These are phyloP conservation scores for Protonemura montana DNA, from an alignment of 2,888 invertebrate genomes.

Conservation along the genomic window DNA sequence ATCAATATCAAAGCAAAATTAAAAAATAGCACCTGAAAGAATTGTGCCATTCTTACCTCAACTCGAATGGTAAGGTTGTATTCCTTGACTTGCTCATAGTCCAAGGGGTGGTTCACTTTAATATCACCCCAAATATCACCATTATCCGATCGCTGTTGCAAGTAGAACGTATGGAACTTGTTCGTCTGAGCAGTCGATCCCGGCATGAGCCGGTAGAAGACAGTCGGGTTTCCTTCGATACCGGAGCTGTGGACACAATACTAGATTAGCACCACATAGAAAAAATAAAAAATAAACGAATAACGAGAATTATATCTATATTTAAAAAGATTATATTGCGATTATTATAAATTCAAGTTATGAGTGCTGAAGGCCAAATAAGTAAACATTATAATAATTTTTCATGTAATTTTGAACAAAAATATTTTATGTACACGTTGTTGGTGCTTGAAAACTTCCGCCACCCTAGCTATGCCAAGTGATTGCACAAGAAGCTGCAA, in stretches of 20 bases:
- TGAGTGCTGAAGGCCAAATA: background rate
- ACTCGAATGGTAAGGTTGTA: conserved; percentile 95
- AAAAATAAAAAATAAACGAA: background rate
- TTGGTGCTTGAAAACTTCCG: background rate
- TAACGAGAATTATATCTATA: background rate
- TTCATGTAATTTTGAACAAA: background rate
- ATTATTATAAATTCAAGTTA: background rate
- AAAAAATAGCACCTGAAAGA: too few species aligned
- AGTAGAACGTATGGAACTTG: conserved; percentile 93
- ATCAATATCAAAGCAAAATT: too few species aligned
- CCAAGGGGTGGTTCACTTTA: conserved; percentile 94
- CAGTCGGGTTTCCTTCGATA: conserved; percentile 94
- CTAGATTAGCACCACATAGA: background rate
- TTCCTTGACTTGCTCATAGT: conserved; percentile 94
- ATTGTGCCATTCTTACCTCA: conserved; percentile 87
- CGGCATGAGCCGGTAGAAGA: conserved; percentile 94
- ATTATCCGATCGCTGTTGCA: conserved; percentile 92
- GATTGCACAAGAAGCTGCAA: conserved; percentile 4
- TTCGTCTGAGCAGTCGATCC: conserved; percentile 96
- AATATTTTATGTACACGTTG: background rate
- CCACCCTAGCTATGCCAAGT: conserved; percentile 7
- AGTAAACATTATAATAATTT: background rate
- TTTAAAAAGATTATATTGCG: background rate
- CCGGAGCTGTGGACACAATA: conserved; percentile 76
- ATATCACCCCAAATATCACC: conserved; percentile 95